Base-by-base conservation (phyloP, 2,113 vertebrate genomes). In the Cebus imitator region DNA sequence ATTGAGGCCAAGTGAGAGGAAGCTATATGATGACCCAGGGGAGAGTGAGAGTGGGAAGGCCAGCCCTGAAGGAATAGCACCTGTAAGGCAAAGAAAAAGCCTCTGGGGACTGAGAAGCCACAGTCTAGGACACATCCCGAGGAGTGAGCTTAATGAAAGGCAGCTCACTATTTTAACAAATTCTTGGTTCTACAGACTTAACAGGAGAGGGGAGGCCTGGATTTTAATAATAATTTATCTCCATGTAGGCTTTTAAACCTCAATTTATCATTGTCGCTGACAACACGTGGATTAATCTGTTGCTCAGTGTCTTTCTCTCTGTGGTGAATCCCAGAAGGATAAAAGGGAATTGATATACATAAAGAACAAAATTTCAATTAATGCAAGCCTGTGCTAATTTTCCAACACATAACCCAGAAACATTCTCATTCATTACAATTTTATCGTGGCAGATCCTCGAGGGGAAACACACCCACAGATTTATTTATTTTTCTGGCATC, bases 251-350 rank as follows among this genome's bases (percentile, higher is more conserved):
- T 97, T 98, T 96, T 94, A 98, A 98, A 97, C 91, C 87, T 97
- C 94, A 40, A 97, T 98, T 99, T 98, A 97, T 98, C 97, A 98
- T 95, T 95, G 97, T 97, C 80, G 0, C 93, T 97, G 96, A 97
- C 96, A 98, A 96, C 84, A 64, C 95, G 97, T 87, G 97, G 97
- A 98, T 98, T 98, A 97, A 98, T 98, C 95, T 97, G 94, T 98
- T 98, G 97, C 94, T 96, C 84, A 52, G 96, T 90, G 88, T 98
- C 97, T 97, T 94, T 98, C 94, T 94, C 32, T 45, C 40, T n/a
- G 40, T 97, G 81, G 78, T 1, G 14, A 97, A 95, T 97, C 98
- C 98, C 98, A 96, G 87, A 97, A 98, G 98, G 90, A 96, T 97
- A 83, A 95, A 84, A 93, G 94, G 61, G 95, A 98, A 96, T 66